Evolutionary conservation across 1,140 invertebrate species (phyloP), one percentile per base, ranked within the genome.

Genomic region (Drosophila oshimai): DNA sequence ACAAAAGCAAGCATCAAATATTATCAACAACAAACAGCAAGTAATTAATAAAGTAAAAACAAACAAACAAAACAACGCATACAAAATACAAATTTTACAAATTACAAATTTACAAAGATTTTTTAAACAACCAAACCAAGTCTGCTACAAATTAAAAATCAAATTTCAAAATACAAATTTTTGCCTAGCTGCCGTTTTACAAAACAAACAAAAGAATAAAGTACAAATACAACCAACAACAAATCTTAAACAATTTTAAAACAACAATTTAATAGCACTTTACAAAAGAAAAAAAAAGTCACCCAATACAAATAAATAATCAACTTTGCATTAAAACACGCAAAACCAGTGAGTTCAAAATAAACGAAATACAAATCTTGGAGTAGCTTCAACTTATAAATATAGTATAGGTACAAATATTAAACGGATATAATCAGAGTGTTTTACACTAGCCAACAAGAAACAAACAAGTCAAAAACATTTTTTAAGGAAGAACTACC

Each of bases 1-100:
- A 60, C 37, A 71, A 41, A 29, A 71, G 50, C 37, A 51, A 73
- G 34, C 55, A 33, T 44, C 10, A 37, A 47, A 76, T 75, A 76
- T 67, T 76, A 62, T 84, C 77, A 69, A 79, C 28, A 61, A 37
- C 51, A 57, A 61, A 70, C 9, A 47, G 24, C 47, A 67, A 54
- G 17, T 55, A 62, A 51, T 29, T 34, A 54, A 39, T 41, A 72
- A 51, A 46, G 36, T 57, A 53, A 69, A 68, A 58, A 77, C 31
- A 55, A 72, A 57, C 44, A 74, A 58, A 73, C 64, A 68, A 67
- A 65, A 57, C 70, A 86, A 86, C 80, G 81, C 80, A 86, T 76
- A 86, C 67, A 79, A 86, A 84, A 79, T 83, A 83, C 80, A 84
- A 84, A 80, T 84, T 72, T 84, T 80, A 80, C 77, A 80, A 81